These are phyloP conservation scores for Eristalis pertinax DNA, from an alignment of 2,888 invertebrate genomes.

Conservation along the genomic window DNA sequence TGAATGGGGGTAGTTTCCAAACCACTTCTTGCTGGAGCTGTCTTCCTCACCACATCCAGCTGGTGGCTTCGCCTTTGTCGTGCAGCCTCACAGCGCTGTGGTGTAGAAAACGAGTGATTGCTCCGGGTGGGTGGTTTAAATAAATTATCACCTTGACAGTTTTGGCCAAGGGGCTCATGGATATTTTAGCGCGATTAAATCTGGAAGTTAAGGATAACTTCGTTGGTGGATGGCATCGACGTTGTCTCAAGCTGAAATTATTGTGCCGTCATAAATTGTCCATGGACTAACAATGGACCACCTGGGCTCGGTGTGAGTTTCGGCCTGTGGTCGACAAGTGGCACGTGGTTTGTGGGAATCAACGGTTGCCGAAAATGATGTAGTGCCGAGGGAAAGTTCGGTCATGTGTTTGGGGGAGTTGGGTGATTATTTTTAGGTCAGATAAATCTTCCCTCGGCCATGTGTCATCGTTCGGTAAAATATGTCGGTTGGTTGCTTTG, in stretches of 20 bases:
- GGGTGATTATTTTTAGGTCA: no score
- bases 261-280: conserved; percentile 12
- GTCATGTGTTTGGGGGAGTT: no score
- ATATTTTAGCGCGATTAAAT: conserved; percentile 11
- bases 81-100: background rate
- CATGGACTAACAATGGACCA: background rate
- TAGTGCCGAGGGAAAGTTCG: background rate
- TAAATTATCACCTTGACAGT: conserved; percentile 15
- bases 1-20: background rate
- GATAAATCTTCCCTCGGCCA: no score
- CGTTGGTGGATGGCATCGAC: background rate
- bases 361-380: background rate
- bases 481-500: no score
- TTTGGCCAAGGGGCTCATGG: background rate
- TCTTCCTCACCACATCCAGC: background rate
- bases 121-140: conserved; percentile 1
- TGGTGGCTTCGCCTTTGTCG: background rate
- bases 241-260: background rate
- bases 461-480: no score
- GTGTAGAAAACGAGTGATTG: conserved; percentile 7
- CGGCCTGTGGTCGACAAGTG: background rate
- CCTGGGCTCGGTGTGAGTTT: background rate
- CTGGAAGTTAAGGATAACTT: background rate
- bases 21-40: background rate
- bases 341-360: background rate